Conservation (phyloP, 2,888 invertebrate genomes). For the Conops quadrifasciatus region DNA sequence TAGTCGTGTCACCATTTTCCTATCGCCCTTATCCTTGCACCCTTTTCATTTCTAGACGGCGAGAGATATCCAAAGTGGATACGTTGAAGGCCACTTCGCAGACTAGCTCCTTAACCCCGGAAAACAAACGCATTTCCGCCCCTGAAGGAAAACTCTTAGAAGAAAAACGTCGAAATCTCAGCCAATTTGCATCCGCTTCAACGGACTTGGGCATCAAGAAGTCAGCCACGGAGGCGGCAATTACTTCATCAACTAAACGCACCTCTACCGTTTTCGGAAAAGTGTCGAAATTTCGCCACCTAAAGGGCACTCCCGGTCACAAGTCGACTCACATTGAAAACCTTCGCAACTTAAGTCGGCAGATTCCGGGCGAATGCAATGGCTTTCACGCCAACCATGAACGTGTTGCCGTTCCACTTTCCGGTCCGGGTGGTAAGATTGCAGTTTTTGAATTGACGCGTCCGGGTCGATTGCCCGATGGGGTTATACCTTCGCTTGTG, state of each 20-base stretch:
- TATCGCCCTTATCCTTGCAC: not conserved
- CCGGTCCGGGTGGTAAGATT: constrained; percentile 90
- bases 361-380: constrained; percentile 93
- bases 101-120: constrained; percentile 57
- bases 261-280: constrained; percentile 88
- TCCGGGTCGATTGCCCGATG: constrained; percentile 80
- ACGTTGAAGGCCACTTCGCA: constrained; percentile 47
- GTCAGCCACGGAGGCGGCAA: constrained; percentile 65
- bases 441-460: constrained; percentile 84
- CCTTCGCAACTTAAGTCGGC: constrained; percentile 86
- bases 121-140: constrained; percentile 60
- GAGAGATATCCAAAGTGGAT: constrained; percentile 69
- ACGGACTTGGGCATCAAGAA: constrained; percentile 53
- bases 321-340: constrained; percentile 93
- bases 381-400: constrained; percentile 90
- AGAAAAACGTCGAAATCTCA: constrained; percentile 55
- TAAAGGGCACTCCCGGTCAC: constrained; percentile 90
- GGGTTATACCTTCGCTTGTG: constrained; percentile 85
- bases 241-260: constrained; percentile 75
- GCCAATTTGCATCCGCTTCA: constrained; percentile 48
- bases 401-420: constrained; percentile 88
- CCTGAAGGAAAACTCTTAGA: constrained; percentile 60
- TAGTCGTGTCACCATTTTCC: not conserved
- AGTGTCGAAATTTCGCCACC: constrained; percentile 91
- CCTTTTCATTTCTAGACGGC: constrained; percentile 66